Base-by-base conservation (phyloP, 2,113 vertebrate genomes). In the Chionomys nivalis region DNA sequence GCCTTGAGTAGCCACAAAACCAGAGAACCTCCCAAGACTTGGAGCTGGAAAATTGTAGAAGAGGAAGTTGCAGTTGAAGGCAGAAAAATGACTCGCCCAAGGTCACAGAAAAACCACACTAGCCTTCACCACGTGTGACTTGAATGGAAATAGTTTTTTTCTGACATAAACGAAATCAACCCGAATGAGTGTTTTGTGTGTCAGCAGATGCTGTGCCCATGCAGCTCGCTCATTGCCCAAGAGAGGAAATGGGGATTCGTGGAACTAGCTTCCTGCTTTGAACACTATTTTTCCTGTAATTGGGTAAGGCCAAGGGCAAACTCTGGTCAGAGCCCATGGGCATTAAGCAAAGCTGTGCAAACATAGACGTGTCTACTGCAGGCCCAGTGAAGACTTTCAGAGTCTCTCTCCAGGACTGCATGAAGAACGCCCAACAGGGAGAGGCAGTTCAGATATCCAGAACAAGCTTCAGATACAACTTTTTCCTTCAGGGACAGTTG, bases 241-340 rank as follows among this genome's bases (percentile, higher is more conserved):
- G 93, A 96, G 93, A 97, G 97, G 98, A 98, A 96, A 96, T 52
- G 94, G 87, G 94, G 95, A 96, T 97, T 96, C 96, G 95, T 91
- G 97, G 91, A 95, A 96, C 89, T 82, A 24, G 78, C 94, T 97
- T 97, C 97, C 96, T 97, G 95, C 87, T 98, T 95, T 65, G 47
- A 97, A 94, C 65, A 76, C 79, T 96, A 87, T 95, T 97, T 97
- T 97, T 97, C 97, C 96, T 97, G 96, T 97, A 97, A 97, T 88
- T 86, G 87, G 78, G 94, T 77, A 96, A 97, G 55, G 73, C 19
- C 68, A 52, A 87, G 96, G 94, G 96, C 91, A 95, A 94, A 93
- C 39, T 49, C 52, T 97, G 97, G 94, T 96, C 96, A 93, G 87
- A 87, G n/a, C 52, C 58, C 26, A 17, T 55, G 52, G 47, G 95